phyloP scores from a whole-genome alignment of 1,140 invertebrate genomes.

The Caenorhabditis inopinata region DNA sequence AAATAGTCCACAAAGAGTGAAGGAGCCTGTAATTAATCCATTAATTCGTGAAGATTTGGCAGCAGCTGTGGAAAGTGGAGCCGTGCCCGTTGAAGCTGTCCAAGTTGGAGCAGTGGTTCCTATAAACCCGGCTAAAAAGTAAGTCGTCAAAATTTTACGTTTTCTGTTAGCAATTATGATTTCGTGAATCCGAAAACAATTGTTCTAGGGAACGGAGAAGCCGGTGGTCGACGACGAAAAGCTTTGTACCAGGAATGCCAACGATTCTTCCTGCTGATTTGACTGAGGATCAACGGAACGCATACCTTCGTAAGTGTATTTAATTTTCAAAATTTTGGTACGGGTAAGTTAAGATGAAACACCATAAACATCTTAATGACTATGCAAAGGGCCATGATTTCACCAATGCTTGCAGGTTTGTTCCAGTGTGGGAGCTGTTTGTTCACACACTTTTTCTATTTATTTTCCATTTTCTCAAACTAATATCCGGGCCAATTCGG shows the following conservation, averaged over 20 bases:
- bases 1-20: background rate
- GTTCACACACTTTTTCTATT: background rate
- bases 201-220: conserved; percentile 50
- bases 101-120: background rate
- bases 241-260: conserved; percentile 66
- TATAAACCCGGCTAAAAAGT: background rate
- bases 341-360: too few species aligned
- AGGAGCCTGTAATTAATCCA: conserved; percentile 41
- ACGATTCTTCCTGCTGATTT: conserved; percentile 63
- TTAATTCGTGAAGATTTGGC: conserved; percentile 25
- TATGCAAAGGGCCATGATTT: too few species aligned
- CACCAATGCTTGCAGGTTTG: too few species aligned
- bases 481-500: background rate
- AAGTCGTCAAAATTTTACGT: background rate
- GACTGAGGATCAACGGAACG: conserved; percentile 59
- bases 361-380: too few species aligned
- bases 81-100: background rate
- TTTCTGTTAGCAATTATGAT: too few species aligned
- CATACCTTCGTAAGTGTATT: conserved; percentile 60
- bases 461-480: conserved; percentile 6
- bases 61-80: background rate
- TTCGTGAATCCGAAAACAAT: too few species aligned
- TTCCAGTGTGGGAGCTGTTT: too few species aligned
- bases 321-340: background rate
- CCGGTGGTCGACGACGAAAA: conserved; percentile 61